Base-by-base conservation (phyloP, 2,113 vertebrate genomes). In the Megaleporinus macrocephalus region DNA sequence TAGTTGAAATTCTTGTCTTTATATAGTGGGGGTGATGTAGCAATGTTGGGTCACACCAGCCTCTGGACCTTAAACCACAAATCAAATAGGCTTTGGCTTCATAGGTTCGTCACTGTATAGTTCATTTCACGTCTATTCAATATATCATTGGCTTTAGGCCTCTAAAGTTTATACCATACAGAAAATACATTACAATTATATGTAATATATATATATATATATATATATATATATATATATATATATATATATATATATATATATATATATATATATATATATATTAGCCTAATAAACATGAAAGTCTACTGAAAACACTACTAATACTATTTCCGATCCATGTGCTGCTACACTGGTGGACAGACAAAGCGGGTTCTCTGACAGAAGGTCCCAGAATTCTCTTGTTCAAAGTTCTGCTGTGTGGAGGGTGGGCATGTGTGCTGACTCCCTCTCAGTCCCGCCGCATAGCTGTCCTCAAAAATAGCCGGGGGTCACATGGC, bases 401-500 rank as follows among this genome's bases (percentile, higher is more conserved):
- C 33, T 73, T 29, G 53, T 61, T 6, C 22, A 63, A 0, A 12
- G 27, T 20, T n/a, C 24, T 41, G 20, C 13, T 63, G 13, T 65
- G 33, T 72, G 62, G 87, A 88, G 85, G 84, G 88, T 85, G 88
- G 44, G 18, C 57, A 47, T 72, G 62, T 89, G 80, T 89, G 89
- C 87, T 90, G 88, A 87, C 78, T 82, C 87, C 87, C 89, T 85
- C 88, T 83, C 84, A 74, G 86, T 88, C 86, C 90, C 85, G 83
- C 85, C 85, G 90, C 86, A 86, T 91, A 91, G 91, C 90, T 86
- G 83, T 86, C 66, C 66, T 87, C 90, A 88, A 86, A 94, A 94
- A 94, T 94, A 94, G 89, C 87, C 70, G 62, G 82, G 82, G 89
- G 92, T 92, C 93, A 92, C 91, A 93, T 94, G 92, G 89, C 80